Base-by-base conservation (phyloP, 2,797 vertebrate species). In the Molossus alvarezi region DNA sequence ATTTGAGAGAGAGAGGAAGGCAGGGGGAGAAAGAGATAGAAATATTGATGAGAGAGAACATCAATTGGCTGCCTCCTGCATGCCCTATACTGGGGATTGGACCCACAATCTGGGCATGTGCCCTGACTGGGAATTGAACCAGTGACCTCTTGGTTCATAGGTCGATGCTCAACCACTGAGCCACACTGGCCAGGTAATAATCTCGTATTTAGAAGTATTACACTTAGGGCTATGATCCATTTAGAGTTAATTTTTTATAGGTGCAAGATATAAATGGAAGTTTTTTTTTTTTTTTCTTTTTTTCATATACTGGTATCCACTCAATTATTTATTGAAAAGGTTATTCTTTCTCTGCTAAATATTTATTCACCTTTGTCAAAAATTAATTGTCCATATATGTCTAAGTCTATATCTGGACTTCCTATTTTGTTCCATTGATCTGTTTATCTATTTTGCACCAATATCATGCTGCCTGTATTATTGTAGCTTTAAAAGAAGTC, bases 171-270 rank as follows among this genome's bases (percentile, higher is more conserved):
- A 33, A 33, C 33, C 33, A 33, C 33, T 33, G 33, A 33, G 33
- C 33, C 33, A 33, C 33, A 33, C 33, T 33, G 33, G 33, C 33
- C 33, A 33, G 33, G 33, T 33, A 33, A 33, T 33, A 33, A 27
- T 84, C 3, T 72, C 87, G 17, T 55, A 91, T 60, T 14, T 73
- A n/a, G 45, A 80, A 84, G 55, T 71, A 81, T 57, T 89, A n/a
- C 11, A 20, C 75, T 96, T 95, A 85, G 18, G 7, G n/a, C 14
- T 76, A 62, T 85, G 62, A 81, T 71, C 20, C 29, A 85, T 81
- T 92, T 85, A 77, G 53, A 81, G 27, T 76, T 82, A 62, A 71
- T 73, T 62, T 96, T 85, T 91, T 48, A 37, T 77, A 88, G 67
- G 4, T 85, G 9, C 9, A 85, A 91, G 37, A 5, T 73, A 71